These are phyloP conservation scores for Pandemis corylana DNA, from an alignment of 2,888 invertebrate genomes.

Conservation along the genomic window DNA sequence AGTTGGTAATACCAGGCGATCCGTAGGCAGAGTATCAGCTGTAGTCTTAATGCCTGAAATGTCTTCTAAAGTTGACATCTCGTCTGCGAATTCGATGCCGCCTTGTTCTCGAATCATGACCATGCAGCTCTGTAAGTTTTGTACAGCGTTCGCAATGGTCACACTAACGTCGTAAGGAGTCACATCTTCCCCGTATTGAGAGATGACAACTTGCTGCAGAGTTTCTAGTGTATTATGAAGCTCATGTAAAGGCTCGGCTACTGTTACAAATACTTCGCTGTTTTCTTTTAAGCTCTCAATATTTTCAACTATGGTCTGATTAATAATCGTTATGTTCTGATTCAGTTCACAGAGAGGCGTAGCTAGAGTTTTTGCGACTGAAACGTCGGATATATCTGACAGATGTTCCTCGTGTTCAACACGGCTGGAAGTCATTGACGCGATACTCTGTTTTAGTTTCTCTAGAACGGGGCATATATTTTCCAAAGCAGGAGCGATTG, in stretches of 20 bases:
- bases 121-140: conserved; percentile 76
- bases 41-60: conserved; percentile 85
- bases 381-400: conserved; percentile 69
- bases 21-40: conserved; percentile 75
- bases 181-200: conserved; percentile 69
- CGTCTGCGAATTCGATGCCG: conserved; percentile 77
- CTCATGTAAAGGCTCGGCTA: conserved; percentile 78
- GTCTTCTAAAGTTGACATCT: conserved; percentile 85
- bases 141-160: conserved; percentile 69
- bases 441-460: conserved; percentile 69
- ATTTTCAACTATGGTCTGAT: conserved; percentile 69
- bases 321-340: conserved; percentile 66
- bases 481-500: conserved; percentile 59
- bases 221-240: conserved; percentile 74
- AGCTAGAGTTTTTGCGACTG: conserved; percentile 71
- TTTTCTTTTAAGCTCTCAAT: conserved; percentile 62
- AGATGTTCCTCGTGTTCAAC: conserved; percentile 50
- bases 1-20: conserved; percentile 64
- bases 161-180: conserved; percentile 58
- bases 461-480: conserved; percentile 69
- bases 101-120: conserved; percentile 77
- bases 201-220: conserved; percentile 76
- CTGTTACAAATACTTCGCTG: conserved; percentile 62
- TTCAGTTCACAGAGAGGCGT: conserved; percentile 70
- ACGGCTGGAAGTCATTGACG: conserved; percentile 57